Conservation (phyloP, 2,888 invertebrate genomes). For the Anthophora plumipes region DNA sequence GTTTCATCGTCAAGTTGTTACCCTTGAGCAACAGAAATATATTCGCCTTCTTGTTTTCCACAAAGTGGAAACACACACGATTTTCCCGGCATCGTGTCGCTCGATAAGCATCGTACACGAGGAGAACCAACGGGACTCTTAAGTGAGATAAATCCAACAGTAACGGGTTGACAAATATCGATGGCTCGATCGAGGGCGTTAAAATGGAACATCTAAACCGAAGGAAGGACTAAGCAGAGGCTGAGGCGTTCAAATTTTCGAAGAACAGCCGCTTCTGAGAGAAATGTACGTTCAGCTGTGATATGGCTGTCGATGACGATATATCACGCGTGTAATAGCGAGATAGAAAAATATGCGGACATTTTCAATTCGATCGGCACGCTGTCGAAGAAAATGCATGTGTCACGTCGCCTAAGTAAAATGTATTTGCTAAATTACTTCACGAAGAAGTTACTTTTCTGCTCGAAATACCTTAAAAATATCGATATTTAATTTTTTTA, state of each 20-base stretch:
- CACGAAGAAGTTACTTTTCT: no score
- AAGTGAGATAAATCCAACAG: constrained; percentile 2
- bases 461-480: no score
- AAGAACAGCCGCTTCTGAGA: neutral
- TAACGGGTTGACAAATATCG: constrained; percentile 6
- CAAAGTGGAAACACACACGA: neutral
- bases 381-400: constrained; percentile 19
- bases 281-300: constrained; percentile 1
- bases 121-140: neutral
- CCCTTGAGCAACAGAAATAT: neutral
- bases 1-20: neutral
- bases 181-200: neutral
- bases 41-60: neutral
- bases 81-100: neutral
- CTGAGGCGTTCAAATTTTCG: neutral
- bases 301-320: constrained; percentile 27
- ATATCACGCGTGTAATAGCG: constrained; percentile 43
- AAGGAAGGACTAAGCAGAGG: no score
- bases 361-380: constrained; percentile 30
- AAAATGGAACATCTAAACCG: no score
- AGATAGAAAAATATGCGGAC: constrained; percentile 38
- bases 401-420: constrained; percentile 18
- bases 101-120: neutral
- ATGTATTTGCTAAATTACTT: no score
- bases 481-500: no score